These are phyloP conservation scores for Nasonovia ribisnigri DNA, from an alignment of 2,888 invertebrate genomes.

Conservation along the genomic window DNA sequence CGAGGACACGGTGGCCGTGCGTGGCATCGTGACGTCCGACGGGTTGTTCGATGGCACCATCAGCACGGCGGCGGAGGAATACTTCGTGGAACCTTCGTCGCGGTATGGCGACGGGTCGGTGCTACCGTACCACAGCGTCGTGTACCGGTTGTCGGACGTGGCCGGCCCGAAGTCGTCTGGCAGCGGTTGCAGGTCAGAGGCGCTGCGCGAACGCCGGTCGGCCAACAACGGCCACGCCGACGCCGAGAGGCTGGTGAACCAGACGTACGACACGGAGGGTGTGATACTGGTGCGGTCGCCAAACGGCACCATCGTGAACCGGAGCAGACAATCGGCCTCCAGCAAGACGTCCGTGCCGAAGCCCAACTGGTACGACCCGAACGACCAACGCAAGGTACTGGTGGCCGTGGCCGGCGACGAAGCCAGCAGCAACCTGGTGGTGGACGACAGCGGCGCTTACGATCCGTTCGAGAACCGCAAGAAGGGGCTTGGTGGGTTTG, in stretches of 20 bases:
- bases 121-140: constrained; percentile 80
- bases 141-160: constrained; percentile 88
- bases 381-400: constrained; percentile 69
- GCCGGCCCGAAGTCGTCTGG: constrained; percentile 70
- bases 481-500: constrained; percentile 75
- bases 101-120: constrained; percentile 73
- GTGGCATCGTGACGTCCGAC: constrained; percentile 87
- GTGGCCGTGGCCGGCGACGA: constrained; percentile 69
- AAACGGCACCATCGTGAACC: constrained; percentile 65
- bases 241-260: constrained; percentile 64
- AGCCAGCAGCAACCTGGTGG: constrained; percentile 68
- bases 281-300: constrained; percentile 42
- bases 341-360: constrained; percentile 73
- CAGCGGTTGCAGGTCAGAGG: constrained; percentile 59
- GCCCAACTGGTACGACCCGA: constrained; percentile 79
- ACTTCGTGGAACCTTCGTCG: constrained; percentile 85
- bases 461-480: constrained; percentile 63
- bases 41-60: constrained; percentile 93
- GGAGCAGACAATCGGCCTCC: constrained; percentile 70
- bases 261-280: constrained; percentile 60
- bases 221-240: constrained; percentile 33
- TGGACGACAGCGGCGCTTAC: constrained; percentile 49
- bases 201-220: constrained; percentile 10
- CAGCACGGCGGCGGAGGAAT: constrained; percentile 82
- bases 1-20: constrained; percentile 84